Evolutionary conservation across 1,140 invertebrate genomes (phyloP).

Genomic region (Drosophila pseudoobscura): DNA sequence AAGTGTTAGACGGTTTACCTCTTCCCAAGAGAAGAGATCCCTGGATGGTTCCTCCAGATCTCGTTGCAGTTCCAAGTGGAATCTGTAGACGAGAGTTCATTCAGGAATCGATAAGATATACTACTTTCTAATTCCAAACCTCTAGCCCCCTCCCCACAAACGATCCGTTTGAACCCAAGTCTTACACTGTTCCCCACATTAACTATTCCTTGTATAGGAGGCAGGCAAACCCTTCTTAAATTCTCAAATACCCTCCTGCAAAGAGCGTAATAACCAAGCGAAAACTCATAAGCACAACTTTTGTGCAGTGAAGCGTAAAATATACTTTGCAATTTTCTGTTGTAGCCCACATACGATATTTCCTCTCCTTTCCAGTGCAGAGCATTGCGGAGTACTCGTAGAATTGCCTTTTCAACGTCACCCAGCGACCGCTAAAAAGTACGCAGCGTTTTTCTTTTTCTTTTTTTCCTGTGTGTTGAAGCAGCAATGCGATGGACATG

Average conservation of each 20-base stretch:
- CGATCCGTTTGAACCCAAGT: too few relatives aligned
- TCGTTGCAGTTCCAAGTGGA: too few relatives aligned
- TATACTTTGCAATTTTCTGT: slow-evolving; percentile 57
- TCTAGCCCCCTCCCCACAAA: too few relatives aligned
- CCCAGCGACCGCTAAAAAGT: slow-evolving; percentile 33
- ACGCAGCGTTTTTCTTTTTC: slow-evolving; percentile 26
- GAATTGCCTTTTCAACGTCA: slow-evolving; percentile 51
- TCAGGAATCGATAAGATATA: too few relatives aligned
- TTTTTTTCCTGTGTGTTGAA: slow-evolving; percentile 10
- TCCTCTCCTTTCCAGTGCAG: slow-evolving; percentile 9
- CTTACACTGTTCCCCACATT: too few relatives aligned
- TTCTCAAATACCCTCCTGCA: not conserved
- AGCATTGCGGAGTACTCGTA: slow-evolving; percentile 2
- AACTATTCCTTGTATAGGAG: too few relatives aligned
- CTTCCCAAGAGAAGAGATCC: too few relatives aligned
- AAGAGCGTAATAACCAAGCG: slow-evolving; percentile 17
- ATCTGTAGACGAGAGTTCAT: too few relatives aligned
- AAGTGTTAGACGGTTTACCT: too few relatives aligned
- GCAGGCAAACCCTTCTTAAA: not conserved
- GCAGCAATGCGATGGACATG: slow-evolving; percentile 39
- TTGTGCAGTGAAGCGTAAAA: slow-evolving; percentile 53
- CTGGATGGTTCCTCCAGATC: too few relatives aligned
- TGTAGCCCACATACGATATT: slow-evolving; percentile 36
- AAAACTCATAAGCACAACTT: slow-evolving; percentile 66
- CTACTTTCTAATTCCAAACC: too few relatives aligned